These are phyloP conservation scores for Pseudococcus viburni DNA, from an alignment of 2,888 invertebrate genomes.

Conservation along the genomic window DNA sequence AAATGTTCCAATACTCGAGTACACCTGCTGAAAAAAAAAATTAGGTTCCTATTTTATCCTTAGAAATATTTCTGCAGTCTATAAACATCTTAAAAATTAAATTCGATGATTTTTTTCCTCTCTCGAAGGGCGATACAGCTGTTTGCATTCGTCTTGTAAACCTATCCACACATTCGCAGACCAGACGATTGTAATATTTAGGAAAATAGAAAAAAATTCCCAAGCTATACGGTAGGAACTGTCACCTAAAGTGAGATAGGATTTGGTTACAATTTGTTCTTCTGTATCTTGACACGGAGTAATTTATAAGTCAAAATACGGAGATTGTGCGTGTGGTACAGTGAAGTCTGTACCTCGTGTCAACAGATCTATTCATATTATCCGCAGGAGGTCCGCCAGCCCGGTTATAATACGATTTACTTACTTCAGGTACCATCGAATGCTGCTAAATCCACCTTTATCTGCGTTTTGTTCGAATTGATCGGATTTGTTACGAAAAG, in stretches of 20 bases:
- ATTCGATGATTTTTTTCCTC: background rate
- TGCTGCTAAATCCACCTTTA: slow-evolving; percentile 39
- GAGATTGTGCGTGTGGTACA: slow-evolving; percentile 63
- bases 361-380: slow-evolving; percentile 62
- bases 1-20: no score
- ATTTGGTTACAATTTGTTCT: slow-evolving; percentile 65
- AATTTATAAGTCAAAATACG: slow-evolving; percentile 64
- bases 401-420: slow-evolving; percentile 60
- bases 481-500: slow-evolving; percentile 63
- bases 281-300: slow-evolving; percentile 62
- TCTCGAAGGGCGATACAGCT: background rate
- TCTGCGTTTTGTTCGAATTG: slow-evolving; percentile 46
- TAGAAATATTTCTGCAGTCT: background rate
- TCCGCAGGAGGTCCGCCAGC: slow-evolving; percentile 51
- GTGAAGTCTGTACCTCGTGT: slow-evolving; percentile 63
- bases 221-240: slow-evolving; percentile 29
- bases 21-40: no score
- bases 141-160: slow-evolving; percentile 3
- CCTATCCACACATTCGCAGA: background rate
- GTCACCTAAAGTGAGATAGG: slow-evolving; percentile 62
- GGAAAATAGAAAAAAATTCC: slow-evolving; percentile 40
- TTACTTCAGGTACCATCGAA: slow-evolving; percentile 59
- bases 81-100: background rate
- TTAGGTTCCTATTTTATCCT: background rate
- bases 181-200: background rate